Evolutionary conservation across 2,797 vertebrate genomes (phyloP), one percentile per base, ranked within the genome.

Genomic region (Microcaecilia unicolor): DNA sequence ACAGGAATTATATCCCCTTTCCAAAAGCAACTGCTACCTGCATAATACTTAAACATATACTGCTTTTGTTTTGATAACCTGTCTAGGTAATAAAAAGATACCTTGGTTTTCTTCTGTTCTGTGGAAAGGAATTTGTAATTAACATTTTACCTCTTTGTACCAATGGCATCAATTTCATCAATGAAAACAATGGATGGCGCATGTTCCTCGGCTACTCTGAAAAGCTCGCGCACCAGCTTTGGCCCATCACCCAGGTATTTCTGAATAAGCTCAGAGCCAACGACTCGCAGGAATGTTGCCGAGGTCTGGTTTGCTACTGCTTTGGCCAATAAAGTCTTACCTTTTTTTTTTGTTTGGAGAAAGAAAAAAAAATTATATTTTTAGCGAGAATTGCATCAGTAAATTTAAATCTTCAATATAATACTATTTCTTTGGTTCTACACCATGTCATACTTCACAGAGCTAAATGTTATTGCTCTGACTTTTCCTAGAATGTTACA

Each of bases 291-390:
- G 78, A 97, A 98, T 4, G 93, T 97, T 10, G 93, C 95, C 0
- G 93, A 98, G 0, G 96, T 99, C 43, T 98, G 94, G 76, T 98
- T 99, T 46, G 94, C 96, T 38, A 99, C 96, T 2, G 96, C 94
- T 78, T 98, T 98, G 48, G 95, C 93, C 0, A 98, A 61, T 18
- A 97, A 76, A 1, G 94, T 99, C 78, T 99, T 99, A 41, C 96
- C 96, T 99, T 44, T n/a, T n/a, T n/a, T n/a, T n/a, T n/a, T n/a
- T n/a, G n/a, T n/a, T n/a, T n/a, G n/a, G n/a, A n/a, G n/a, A 49
- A 25, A 53, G 4, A 22, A n/a, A n/a, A n/a, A n/a, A 23, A 19
- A 5, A 4, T 3, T 3, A 26, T 7, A 39, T 31, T 15, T 13
- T 10, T 3, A 10, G 11, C 38, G 18, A 16, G 22, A 40, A 35